Conservation (phyloP, 2,888 invertebrate species). For the Patella pellucida region DNA sequence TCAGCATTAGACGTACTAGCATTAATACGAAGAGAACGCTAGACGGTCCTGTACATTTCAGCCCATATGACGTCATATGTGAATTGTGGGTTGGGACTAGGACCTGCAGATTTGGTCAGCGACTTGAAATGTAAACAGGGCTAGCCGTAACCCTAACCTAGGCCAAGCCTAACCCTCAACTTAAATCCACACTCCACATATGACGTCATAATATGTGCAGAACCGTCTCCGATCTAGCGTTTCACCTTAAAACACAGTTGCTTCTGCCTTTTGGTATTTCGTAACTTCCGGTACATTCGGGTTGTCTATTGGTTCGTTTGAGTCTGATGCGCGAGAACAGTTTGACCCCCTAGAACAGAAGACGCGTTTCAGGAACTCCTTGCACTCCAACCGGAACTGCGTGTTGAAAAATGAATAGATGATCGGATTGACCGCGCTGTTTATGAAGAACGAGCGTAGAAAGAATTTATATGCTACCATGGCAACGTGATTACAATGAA, state of each 20-base stretch:
- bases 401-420: slow-evolving; percentile 51
- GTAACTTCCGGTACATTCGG: not conserved
- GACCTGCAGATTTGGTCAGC: no score
- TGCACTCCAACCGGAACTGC: slow-evolving; percentile 45
- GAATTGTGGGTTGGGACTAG: no score
- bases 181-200: no score
- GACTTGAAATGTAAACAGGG: no score
- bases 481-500: slow-evolving; percentile 33
- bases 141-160: no score
- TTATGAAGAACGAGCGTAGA: slow-evolving; percentile 52
- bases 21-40: no score
- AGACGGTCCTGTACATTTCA: no score
- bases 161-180: no score
- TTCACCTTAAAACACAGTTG: not conserved
- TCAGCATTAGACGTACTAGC: not conserved
- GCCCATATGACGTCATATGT: no score
- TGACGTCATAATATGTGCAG: no score
- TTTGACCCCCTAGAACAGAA: slow-evolving; percentile 3
- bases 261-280: not conserved
- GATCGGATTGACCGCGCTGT: slow-evolving; percentile 48
- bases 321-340: not conserved
- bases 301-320: not conserved
- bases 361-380: slow-evolving; percentile 25
- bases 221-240: no score
- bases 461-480: slow-evolving; percentile 48